Conservation (phyloP, 2,888 invertebrate genomes). For the Luffia ferchaultella region DNA sequence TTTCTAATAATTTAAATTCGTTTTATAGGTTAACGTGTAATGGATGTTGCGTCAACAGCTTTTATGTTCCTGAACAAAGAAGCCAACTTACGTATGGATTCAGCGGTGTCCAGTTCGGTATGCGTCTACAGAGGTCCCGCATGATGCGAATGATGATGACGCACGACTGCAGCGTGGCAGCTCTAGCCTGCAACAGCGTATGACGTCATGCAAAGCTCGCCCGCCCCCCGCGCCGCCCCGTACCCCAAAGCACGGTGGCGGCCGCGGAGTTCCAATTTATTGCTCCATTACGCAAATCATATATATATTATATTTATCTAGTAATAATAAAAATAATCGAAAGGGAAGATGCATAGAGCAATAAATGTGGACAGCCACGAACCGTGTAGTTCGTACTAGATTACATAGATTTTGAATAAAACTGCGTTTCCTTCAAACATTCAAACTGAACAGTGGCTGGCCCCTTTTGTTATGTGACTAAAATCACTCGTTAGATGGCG, state of each 20-base stretch:
- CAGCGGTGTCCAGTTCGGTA: slow-evolving; percentile 93
- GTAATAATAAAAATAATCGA: slow-evolving; percentile 4
- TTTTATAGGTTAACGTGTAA: too few relatives aligned
- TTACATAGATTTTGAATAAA: slow-evolving; percentile 18
- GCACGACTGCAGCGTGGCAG: slow-evolving; percentile 93
- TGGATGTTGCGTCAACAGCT: too few relatives aligned
- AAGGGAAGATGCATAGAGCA: slow-evolving; percentile 24
- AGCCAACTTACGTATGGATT: slow-evolving; percentile 94
- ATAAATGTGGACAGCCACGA: slow-evolving; percentile 25
- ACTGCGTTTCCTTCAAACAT: slow-evolving; percentile 40
- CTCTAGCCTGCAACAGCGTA: slow-evolving; percentile 81
- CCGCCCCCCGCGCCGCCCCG: not conserved
- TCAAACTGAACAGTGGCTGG: not conserved
- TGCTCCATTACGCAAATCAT: slow-evolving; percentile 25
- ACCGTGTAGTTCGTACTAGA: slow-evolving; percentile 10
- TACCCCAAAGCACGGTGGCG: not conserved
- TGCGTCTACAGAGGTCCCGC: slow-evolving; percentile 93
- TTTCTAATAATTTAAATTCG: too few relatives aligned
- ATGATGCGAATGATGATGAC: slow-evolving; percentile 96
- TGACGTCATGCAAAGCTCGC: not conserved
- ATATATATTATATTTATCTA: slow-evolving; percentile 1
- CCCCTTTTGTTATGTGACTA: not conserved
- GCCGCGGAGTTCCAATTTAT: slow-evolving; percentile 14
- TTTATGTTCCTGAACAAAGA: too few relatives aligned
- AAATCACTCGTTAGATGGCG: slow-evolving; percentile 10